Evolutionary conservation across 2,888 invertebrate species (phyloP), one percentile per base, ranked within the genome.

Genomic region (Osmoderma eremita): DNA sequence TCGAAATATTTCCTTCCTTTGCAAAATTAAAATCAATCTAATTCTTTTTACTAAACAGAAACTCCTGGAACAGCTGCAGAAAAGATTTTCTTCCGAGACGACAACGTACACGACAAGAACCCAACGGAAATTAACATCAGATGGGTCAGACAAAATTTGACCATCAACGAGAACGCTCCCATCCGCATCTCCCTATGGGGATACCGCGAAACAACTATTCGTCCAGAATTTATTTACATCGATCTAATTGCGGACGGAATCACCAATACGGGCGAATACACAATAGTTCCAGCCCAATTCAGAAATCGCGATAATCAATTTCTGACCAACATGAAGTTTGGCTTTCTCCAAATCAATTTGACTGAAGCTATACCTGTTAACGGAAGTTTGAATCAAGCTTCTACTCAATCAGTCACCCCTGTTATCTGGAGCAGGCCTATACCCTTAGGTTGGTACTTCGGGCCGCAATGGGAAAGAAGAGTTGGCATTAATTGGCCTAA

Each of bases 401-500:
- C 68, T 49, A 62, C 68, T 3, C 67, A 74, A 54, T 72, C 77
- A 30, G 75, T 82, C 22, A 80, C 77, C 1, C 81, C 81, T 0
- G 86, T 92, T 0, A 84, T 97, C 10, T 97, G 97, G 97, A 95
- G 95, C 77, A 88, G 91, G 67, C 95, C 97, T 0, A 92, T 97
- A 71, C 97, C 97, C 1, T 83, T 97, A 10, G 95, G 87, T 0
- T 97, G 97, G 97, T 97, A 97, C 80, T 95, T 96, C 78, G 88
- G 88, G 0, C 89, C 91, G 0, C 95, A 96, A 80, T 97, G 97
- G 97, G 90, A 93, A 78, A 84, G 89, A 15, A 80, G 88, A 53
- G 89, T 92, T 74, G 98, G 98, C 0, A 79, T 81, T 3, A 87
- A 89, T 66, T 98, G 98, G 98, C 87, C 95, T 0, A 87, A 90